A percentile compares a stretch with the other conserved stretches of the same genome.
These are phyloP conservation scores for Hemitrygon akajei DNA, from an alignment of 2,797 vertebrate species.

Conservation along the genomic window DNA sequence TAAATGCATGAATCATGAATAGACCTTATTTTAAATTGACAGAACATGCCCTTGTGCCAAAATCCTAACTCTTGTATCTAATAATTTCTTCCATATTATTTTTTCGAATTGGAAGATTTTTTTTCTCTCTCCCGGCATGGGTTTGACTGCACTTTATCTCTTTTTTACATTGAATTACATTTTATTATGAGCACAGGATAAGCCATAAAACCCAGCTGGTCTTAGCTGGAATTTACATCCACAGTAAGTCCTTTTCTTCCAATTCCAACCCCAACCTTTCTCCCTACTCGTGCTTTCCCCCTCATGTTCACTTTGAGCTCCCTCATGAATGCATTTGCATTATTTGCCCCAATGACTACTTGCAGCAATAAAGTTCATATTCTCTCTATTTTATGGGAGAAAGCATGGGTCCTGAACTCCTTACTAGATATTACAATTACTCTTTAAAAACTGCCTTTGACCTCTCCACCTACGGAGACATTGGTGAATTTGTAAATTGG, in stretches of 20 bases:
- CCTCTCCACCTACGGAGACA: not conserved
- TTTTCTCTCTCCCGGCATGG: not conserved
- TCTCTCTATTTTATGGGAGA: not conserved
- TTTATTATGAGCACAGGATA: not conserved
- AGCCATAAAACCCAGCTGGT: not conserved
- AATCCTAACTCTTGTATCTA: not conserved
- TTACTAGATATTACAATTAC: not conserved
- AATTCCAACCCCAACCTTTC: not conserved
- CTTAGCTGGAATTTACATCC: not conserved
- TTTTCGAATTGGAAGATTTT: constrained; percentile 5
- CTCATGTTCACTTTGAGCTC: not conserved
- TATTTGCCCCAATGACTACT: not conserved
- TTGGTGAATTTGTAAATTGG: no score
- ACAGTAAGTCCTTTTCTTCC: not conserved
- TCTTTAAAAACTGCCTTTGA: not conserved
- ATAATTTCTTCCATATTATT: not conserved
- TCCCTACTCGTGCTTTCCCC: not conserved
- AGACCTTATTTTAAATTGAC: constrained; percentile 33
- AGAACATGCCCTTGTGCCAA: constrained; percentile 14
- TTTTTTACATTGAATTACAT: not conserved
- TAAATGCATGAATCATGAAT: constrained; percentile 31
- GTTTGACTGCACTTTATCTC: not conserved
- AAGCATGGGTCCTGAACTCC: not conserved
- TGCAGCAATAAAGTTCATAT: not conserved
- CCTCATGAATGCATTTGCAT: no score